Base-by-base conservation (phyloP, 2,113 vertebrate genomes). In the Ovis aries region DNA sequence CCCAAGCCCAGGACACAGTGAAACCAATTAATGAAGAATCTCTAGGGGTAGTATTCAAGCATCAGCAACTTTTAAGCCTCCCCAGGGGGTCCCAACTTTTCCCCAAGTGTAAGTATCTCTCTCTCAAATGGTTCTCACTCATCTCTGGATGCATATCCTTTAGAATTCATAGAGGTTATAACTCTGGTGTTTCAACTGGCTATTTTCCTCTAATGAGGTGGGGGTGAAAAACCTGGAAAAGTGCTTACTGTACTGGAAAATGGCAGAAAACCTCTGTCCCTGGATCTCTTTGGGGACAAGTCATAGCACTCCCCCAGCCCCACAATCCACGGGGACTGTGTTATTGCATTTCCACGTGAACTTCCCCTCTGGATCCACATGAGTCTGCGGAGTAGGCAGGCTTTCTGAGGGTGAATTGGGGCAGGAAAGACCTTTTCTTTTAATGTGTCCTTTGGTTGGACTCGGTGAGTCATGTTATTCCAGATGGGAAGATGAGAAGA, bases 21-120 rank as follows among this genome's bases (percentile, higher is more conserved):
- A 90, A 88, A 36, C 21, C 88, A 97, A 91, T 90, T 97, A 97
- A 87, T 85, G 59, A 84, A 89, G 15, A 90, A 19, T 95, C 88
- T 96, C 50, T 83, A 52, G 43, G 50, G 23, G 27, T 90, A 36
- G 17, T 67, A 91, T 78, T 89, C 90, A 85, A 55, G 43, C 36
- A 84, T 86, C 11, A 31, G 59, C 17, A 62, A 57, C 23, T 90
- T 95, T 96, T 97, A 90, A 95, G 96, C 8, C 17, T 95, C 36
- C 6, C 53, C 25, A 36, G 55, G 50, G 27, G 50, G 88, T 77
- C 59, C 55, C 60, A 88, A 19, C 33, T 25, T 83, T 86, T 81
- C 48, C 81, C 55, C 15, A 82, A 52, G 48, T 59, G n/a, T 71
- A 89, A 93, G 80, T 13, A 36, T n/a, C 55, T 5, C 12, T 80